A percentile compares a stretch with the other conserved stretches of the same genome.
These are phyloP conservation scores for Tupaia chinensis DNA, from an alignment of 2,113 vertebrate genomes.

Conservation along the genomic window DNA sequence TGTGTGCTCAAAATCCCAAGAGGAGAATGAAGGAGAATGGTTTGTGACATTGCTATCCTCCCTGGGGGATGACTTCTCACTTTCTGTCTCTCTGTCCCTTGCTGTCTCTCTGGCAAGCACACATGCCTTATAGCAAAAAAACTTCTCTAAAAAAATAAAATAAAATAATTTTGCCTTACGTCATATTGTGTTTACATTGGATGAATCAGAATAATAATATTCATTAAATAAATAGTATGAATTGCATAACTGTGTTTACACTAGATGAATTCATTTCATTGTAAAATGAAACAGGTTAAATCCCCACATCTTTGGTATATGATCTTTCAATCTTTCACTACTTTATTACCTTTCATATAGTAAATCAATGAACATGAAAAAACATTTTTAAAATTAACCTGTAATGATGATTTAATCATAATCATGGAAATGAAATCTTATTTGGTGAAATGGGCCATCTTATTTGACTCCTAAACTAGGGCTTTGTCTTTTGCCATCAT, in stretches of 20 bases:
- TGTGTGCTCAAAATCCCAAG: no score
- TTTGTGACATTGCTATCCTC: no score
- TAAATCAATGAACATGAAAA: neutral
- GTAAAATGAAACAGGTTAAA: neutral
- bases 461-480: neutral
- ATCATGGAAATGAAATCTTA: slow-evolving; percentile 3
- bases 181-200: neutral
- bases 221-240: no score
- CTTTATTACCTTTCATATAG: neutral
- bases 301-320: neutral
- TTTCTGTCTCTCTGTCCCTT: no score
- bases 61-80: no score
- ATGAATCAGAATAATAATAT: neutral
- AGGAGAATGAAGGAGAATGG: no score
- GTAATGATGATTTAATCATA: neutral
- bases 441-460: neutral
- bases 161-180: neutral
- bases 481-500: neutral
- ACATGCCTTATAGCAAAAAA: no score
- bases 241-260: neutral
- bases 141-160: no score
- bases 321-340: neutral
- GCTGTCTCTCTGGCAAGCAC: no score
- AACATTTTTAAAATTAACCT: neutral
- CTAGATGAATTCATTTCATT: neutral